A percentile compares a stretch with the other conserved stretches of the same genome.
phyloP scores from a whole-genome alignment of 2,888 invertebrate species.

The Pseudeuparius sepicola region DNA sequence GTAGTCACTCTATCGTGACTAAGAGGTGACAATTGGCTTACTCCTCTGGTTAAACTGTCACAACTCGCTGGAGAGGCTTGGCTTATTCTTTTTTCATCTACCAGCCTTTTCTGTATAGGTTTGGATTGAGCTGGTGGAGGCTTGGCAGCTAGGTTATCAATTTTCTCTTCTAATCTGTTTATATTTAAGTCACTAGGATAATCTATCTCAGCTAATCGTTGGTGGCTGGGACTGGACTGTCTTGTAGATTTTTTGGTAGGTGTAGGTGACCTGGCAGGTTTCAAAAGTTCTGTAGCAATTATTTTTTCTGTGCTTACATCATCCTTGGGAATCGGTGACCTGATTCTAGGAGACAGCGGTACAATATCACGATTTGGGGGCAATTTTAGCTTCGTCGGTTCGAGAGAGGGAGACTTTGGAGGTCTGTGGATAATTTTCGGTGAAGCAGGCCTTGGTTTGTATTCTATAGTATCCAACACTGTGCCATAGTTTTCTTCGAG shows the following conservation, averaged over 20 bases:
- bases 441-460: slow-evolving; percentile 9
- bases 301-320: slow-evolving; percentile 36
- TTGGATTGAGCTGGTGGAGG: slow-evolving; percentile 22
- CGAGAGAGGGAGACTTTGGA: slow-evolving; percentile 33
- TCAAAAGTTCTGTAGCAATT: slow-evolving; percentile 36
- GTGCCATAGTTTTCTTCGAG: slow-evolving; percentile 34
- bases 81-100: slow-evolving; percentile 13
- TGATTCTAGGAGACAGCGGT: slow-evolving; percentile 34
- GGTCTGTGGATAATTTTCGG: slow-evolving; percentile 16
- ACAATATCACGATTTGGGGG: slow-evolving; percentile 35
- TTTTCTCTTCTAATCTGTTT: slow-evolving; percentile 14
- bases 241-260: slow-evolving; percentile 19
- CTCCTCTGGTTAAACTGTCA: slow-evolving; percentile 17
- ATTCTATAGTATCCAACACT: slow-evolving; percentile 31
- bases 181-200: slow-evolving; percentile 27
- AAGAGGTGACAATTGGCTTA: slow-evolving; percentile 20
- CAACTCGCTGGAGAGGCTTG: slow-evolving; percentile 15
- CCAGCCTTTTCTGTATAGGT: slow-evolving; percentile 16
- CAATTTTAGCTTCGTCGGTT: slow-evolving; percentile 34
- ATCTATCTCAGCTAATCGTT: slow-evolving; percentile 31
- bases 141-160: slow-evolving; percentile 18
- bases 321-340: slow-evolving; percentile 36
- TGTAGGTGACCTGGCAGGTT: slow-evolving; percentile 26
- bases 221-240: slow-evolving; percentile 26
- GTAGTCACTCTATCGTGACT: slow-evolving; percentile 26